Conservation (phyloP, 2,888 invertebrate species). For the Netelia inedita region DNA sequence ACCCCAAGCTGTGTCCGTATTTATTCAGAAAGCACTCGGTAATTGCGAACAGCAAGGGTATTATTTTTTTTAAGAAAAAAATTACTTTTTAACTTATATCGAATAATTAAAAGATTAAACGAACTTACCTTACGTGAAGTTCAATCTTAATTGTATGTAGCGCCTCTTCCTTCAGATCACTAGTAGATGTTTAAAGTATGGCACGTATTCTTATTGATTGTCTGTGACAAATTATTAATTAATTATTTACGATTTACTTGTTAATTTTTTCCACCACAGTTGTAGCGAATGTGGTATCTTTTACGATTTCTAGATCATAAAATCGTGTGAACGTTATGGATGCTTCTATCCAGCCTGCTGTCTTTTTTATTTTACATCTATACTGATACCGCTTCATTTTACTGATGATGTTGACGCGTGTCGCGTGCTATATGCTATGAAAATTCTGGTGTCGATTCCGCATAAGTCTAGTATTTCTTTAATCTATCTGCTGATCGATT, state of each 20-base stretch:
- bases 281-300: conserved; percentile 8
- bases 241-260: conserved; percentile 15
- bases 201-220: conserved; percentile 33
- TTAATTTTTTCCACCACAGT: conserved; percentile 5
- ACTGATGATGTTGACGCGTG: conserved; percentile 9
- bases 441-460: conserved; percentile 23
- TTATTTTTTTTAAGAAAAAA: no score
- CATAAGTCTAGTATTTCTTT: conserved; percentile 7
- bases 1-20: no score
- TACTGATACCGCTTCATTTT: not conserved
- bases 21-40: no score
- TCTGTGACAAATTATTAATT: conserved; percentile 1
- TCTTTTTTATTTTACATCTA: conserved; percentile 15
- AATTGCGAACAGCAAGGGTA: no score
- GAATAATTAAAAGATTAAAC: no score
- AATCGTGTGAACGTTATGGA: not conserved
- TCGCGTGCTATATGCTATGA: conserved; percentile 27
- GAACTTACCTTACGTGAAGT: no score
- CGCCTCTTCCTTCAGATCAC: conserved; percentile 50
- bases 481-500: conserved; percentile 31
- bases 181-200: conserved; percentile 41
- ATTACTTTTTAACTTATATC: no score
- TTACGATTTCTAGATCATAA: conserved; percentile 20
- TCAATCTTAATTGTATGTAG: conserved; percentile 37
- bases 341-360: conserved; percentile 27